Conservation (phyloP, 2,113 vertebrate species). For the Monopterus albus region DNA sequence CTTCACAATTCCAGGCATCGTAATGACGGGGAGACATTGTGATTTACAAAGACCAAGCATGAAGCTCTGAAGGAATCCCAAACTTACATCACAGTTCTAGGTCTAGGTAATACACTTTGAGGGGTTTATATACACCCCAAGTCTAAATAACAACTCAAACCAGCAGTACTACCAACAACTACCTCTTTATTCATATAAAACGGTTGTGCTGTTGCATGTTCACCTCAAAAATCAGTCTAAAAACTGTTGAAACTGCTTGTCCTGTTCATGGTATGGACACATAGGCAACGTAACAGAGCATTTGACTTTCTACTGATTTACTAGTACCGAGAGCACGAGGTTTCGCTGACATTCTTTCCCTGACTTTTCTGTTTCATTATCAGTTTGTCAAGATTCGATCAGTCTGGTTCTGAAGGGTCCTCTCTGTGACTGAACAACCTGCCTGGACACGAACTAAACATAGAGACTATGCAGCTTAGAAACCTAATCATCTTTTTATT, state of each 20-base stretch:
- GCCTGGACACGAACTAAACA: too few species aligned
- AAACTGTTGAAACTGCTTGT: background rate
- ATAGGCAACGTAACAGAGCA: too few species aligned
- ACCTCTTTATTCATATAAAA: background rate
- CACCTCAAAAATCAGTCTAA: background rate
- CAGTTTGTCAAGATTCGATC: background rate
- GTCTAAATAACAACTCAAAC: too few species aligned
- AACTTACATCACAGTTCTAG: background rate
- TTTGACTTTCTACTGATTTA: background rate
- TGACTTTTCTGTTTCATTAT: background rate
- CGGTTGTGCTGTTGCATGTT: too few species aligned
- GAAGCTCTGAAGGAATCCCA: too few species aligned
- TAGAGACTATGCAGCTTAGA: too few species aligned
- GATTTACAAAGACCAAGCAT: too few species aligned
- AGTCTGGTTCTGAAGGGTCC: background rate
- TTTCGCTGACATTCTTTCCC: background rate
- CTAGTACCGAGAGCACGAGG: background rate
- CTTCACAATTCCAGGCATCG: too few species aligned
- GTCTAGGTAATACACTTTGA: background rate
- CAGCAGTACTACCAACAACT: too few species aligned
- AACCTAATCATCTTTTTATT: too few species aligned
- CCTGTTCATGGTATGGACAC: background rate
- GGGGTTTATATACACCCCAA: too few species aligned
- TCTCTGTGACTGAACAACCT: background rate
- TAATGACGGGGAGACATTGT: too few species aligned